Percentiles rank a stretch among this genome's conserved stretches.
Conservation (phyloP, 2,797 vertebrate species). For the Manis pentadactyla region DNA sequence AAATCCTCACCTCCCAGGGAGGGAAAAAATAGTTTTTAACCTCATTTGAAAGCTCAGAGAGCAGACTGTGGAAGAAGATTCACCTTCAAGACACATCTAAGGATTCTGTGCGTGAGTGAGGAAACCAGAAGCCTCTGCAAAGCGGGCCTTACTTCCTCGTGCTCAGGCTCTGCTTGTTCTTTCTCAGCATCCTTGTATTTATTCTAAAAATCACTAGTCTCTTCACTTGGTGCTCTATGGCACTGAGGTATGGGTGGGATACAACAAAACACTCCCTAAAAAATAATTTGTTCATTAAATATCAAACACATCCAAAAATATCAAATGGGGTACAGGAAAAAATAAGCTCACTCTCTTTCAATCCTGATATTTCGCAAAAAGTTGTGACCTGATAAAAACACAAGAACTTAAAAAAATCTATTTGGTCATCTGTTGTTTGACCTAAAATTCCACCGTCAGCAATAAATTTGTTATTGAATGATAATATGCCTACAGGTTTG, state of each 20-base stretch:
- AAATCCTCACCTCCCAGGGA: constrained; percentile 86
- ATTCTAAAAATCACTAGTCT: not conserved
- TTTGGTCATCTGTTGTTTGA: not conserved
- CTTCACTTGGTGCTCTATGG: not conserved
- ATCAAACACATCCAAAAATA: not conserved
- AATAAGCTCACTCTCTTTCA: not conserved
- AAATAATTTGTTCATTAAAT: not conserved
- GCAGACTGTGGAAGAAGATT: constrained; percentile 25
- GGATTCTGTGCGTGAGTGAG: not conserved
- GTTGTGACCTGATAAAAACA: not conserved
- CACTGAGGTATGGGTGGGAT: not conserved
- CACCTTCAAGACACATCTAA: constrained; percentile 22
- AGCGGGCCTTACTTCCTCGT: not conserved
- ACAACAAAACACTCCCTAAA: not conserved
- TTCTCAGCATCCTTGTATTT: not conserved
- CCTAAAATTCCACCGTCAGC: not conserved
- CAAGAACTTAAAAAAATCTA: not conserved
- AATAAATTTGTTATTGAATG: not conserved
- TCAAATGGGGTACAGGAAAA: not conserved
- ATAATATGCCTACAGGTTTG: not conserved
- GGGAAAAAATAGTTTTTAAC: constrained; percentile 78
- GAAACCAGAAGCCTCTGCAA: not conserved
- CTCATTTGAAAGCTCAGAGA: constrained; percentile 76
- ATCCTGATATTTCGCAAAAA: constrained; percentile 3
- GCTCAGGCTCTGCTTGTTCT: not conserved